These are phyloP conservation scores for Bufo bufo DNA, from an alignment of 2,113 vertebrate species.

Conservation along the genomic window DNA sequence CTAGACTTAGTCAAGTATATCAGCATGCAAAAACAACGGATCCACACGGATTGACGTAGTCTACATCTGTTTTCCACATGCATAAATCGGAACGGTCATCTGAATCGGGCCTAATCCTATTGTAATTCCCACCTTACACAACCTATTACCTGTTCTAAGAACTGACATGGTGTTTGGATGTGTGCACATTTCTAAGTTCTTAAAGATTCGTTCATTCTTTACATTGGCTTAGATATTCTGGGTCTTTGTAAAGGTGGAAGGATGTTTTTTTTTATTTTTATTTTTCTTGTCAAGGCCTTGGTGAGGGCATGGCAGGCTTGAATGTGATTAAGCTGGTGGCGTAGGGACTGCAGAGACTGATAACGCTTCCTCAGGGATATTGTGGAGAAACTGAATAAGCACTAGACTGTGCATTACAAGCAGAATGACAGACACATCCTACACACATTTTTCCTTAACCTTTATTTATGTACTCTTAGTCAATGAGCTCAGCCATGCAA, in stretches of 20 bases:
- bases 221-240: not conserved
- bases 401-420: constrained; percentile 46
- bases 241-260: not conserved
- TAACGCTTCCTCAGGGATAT: constrained; percentile 13
- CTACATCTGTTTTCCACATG: too few species aligned
- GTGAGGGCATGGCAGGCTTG: not conserved
- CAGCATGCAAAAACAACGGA: too few species aligned
- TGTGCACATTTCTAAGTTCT: not conserved
- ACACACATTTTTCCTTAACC: constrained; percentile 52
- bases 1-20: too few species aligned
- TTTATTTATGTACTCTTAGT: constrained; percentile 62
- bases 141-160: not conserved
- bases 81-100: too few species aligned
- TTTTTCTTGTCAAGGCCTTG: not conserved
- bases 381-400: constrained; percentile 36
- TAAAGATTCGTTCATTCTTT: not conserved
- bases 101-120: too few species aligned
- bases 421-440: not conserved
- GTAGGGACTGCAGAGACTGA: not conserved
- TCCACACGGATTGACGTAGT: too few species aligned
- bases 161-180: too few species aligned
- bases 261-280: not conserved
- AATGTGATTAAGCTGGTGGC: constrained; percentile 2
- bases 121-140: not conserved
- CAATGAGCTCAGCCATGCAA: constrained; percentile 46